Conservation (phyloP, 2,888 invertebrate genomes). For the Chesias legatella region DNA sequence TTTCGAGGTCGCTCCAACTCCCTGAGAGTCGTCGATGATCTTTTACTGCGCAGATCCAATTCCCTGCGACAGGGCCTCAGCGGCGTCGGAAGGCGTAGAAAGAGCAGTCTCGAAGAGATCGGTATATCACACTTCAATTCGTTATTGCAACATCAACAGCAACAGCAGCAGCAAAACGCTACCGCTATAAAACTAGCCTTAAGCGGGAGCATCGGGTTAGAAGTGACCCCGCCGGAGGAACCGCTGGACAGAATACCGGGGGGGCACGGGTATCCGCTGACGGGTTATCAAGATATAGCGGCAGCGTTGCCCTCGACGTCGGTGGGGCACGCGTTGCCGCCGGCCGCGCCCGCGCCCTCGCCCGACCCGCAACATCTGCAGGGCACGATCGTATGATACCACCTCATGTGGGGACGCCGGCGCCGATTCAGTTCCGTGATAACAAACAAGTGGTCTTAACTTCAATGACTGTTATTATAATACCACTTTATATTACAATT, state of each 20-base stretch:
- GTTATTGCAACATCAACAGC: slow-evolving; percentile 78
- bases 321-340: slow-evolving; percentile 53
- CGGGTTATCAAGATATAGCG: slow-evolving; percentile 74
- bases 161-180: slow-evolving; percentile 81
- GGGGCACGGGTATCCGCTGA: slow-evolving; percentile 44
- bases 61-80: slow-evolving; percentile 91
- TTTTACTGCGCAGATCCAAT: slow-evolving; percentile 89
- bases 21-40: slow-evolving; percentile 91
- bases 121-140: slow-evolving; percentile 90
- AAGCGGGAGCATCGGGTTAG: slow-evolving; percentile 92
- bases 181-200: slow-evolving; percentile 92
- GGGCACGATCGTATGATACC: slow-evolving; percentile 97
- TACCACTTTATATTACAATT: neutral
- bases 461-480: slow-evolving; percentile 7
- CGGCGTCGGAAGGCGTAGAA: slow-evolving; percentile 84
- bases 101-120: slow-evolving; percentile 92
- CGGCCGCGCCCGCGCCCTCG: slow-evolving; percentile 47
- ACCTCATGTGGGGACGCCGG: slow-evolving; percentile 95
- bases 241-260: slow-evolving; percentile 72
- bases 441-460: slow-evolving; percentile 85
- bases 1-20: slow-evolving; percentile 92
- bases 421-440: slow-evolving; percentile 89
- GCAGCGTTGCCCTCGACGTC: slow-evolving; percentile 65
- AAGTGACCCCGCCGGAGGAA: slow-evolving; percentile 87
- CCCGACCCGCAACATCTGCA: slow-evolving; percentile 88